phyloP scores from a whole-genome alignment of 2,797 vertebrate species.

The Dryobates pubescens region DNA sequence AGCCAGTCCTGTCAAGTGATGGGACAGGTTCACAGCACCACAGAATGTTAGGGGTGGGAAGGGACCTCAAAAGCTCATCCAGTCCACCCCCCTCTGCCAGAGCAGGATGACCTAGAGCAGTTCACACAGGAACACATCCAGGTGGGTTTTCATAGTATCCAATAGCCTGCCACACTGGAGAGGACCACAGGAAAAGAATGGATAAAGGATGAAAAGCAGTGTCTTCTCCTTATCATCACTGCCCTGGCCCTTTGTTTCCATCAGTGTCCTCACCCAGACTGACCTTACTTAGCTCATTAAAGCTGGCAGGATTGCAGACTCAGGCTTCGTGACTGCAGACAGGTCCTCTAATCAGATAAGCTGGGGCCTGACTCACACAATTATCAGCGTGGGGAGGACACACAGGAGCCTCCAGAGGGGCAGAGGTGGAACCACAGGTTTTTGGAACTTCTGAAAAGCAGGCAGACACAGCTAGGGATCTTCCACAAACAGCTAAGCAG shows the following conservation, averaged over 20 bases:
- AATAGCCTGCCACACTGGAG: neutral
- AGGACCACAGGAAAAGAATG: neutral
- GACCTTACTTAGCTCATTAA: neutral
- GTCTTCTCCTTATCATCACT: neutral
- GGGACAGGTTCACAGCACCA: too few relatives aligned
- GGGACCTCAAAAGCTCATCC: too few relatives aligned
- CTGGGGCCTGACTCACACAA: neutral
- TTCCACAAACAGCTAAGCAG: neutral
- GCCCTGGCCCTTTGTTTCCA: neutral
- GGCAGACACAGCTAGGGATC: neutral
- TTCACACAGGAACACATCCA: too few relatives aligned
- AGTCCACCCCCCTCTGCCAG: too few relatives aligned
- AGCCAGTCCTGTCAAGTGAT: too few relatives aligned
- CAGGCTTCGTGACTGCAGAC: neutral
- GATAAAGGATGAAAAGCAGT: neutral
- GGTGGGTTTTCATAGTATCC: too few relatives aligned
- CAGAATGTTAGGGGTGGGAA: too few relatives aligned
- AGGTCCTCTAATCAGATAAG: constrained; percentile 7
- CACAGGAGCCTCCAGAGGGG: neutral
- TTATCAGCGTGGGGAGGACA: neutral
- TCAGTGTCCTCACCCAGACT: neutral
- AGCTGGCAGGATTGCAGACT: neutral
- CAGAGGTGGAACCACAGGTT: neutral
- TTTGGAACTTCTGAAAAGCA: neutral
- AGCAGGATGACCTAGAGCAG: too few relatives aligned